These are phyloP conservation scores for Archilochus colubris DNA, from an alignment of 2,113 vertebrate species.

Conservation along the genomic window DNA sequence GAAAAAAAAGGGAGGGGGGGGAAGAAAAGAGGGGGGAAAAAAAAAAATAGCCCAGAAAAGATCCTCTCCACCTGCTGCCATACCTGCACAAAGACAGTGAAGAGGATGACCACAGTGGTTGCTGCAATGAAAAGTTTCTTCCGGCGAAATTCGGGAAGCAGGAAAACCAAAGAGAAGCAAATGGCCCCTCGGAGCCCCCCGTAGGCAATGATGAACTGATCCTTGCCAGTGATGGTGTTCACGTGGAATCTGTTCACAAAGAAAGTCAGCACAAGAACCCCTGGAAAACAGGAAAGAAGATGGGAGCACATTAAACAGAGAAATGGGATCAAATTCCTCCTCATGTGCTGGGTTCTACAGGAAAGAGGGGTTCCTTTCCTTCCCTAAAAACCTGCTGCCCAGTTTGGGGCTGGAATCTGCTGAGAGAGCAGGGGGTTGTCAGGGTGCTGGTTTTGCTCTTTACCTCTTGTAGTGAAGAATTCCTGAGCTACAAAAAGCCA, in stretches of 20 bases:
- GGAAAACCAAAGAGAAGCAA: conserved; percentile 85
- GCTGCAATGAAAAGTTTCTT: conserved; percentile 87
- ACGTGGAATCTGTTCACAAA: conserved; percentile 83
- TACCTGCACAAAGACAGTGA: conserved; percentile 87
- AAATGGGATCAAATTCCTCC: not conserved
- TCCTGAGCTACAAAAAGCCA: not conserved
- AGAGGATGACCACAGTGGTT: conserved; percentile 85
- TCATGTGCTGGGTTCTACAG: no score
- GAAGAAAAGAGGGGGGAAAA: no score
- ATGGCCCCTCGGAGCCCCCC: conserved; percentile 84
- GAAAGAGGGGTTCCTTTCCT: not conserved
- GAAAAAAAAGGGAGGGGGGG: no score
- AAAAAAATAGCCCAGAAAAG: no score
- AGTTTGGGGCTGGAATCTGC: not conserved
- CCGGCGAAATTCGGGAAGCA: conserved; percentile 83
- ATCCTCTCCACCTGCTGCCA: no score
- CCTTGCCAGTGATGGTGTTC: conserved; percentile 80
- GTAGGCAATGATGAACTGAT: conserved; percentile 86
- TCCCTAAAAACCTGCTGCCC: not conserved
- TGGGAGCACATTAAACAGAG: not conserved
- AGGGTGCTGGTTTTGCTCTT: not conserved
- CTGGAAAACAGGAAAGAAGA: conserved; percentile 48
- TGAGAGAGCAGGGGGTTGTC: not conserved
- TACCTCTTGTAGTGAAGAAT: not conserved
- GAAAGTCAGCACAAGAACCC: conserved; percentile 83